Percentiles rank a stretch among this genome's conserved stretches.
Evolutionary conservation across 1,140 invertebrate genomes (phyloP).

Genomic region (Magallana ariakensis): DNA sequence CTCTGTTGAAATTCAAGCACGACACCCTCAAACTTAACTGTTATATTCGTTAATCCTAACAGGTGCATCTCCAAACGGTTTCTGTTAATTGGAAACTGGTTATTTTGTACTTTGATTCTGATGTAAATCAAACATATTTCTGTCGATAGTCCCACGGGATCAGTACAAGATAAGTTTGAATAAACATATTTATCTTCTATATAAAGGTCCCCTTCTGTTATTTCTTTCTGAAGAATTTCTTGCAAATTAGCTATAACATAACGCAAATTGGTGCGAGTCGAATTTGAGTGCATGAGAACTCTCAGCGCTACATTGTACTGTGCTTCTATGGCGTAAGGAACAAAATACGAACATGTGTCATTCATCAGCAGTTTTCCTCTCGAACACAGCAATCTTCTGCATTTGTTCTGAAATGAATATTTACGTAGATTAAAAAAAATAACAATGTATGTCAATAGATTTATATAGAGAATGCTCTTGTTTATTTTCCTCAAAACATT

Average conservation of each 20-base stretch:
- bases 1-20: not conserved
- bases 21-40: not conserved
- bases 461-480: no score
- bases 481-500: no score
- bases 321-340: no score
- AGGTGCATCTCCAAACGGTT: not conserved
- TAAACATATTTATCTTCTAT: not conserved
- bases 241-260: not conserved
- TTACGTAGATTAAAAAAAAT: no score
- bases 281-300: not conserved
- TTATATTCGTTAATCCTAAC: not conserved
- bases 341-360: no score
- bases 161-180: not conserved
- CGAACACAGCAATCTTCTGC: no score
- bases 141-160: not conserved
- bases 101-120: not conserved
- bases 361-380: no score
- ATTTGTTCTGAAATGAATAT: no score
- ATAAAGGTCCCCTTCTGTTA: not conserved
- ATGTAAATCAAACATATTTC: not conserved
- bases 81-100: not conserved
- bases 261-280: not conserved
- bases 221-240: not conserved
- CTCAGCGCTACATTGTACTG: not conserved
- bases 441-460: no score